phyloP scores from a whole-genome alignment of 2,888 invertebrate species.

The Dione juno region DNA sequence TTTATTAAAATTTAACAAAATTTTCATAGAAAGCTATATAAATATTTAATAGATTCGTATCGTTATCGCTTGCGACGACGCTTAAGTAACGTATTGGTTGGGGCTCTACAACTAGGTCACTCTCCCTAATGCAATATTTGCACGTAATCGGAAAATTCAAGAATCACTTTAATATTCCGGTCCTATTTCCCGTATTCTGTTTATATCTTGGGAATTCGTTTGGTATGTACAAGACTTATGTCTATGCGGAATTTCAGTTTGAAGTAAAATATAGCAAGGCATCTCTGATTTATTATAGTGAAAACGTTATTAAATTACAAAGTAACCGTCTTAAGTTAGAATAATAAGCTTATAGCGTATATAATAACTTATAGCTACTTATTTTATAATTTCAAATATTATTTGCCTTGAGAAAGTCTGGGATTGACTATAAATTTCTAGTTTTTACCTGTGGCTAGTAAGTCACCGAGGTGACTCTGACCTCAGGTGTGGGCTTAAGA shows the following conservation, averaged over 20 bases:
- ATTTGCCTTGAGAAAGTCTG: too few relatives aligned
- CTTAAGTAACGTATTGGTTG: constrained; percentile 6
- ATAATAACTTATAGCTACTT: too few relatives aligned
- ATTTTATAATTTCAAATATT: too few relatives aligned
- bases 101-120: constrained; percentile 19
- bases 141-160: constrained; percentile 34
- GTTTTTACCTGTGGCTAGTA: too few relatives aligned
- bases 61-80: constrained; percentile 1
- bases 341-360: too few relatives aligned
- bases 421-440: too few relatives aligned
- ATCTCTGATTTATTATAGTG: neutral
- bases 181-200: constrained; percentile 32
- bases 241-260: neutral
- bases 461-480: too few relatives aligned
- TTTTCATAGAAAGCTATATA: neutral
- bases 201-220: constrained; percentile 33
- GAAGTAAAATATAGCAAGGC: neutral
- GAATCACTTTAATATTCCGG: constrained; percentile 36
- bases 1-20: too few relatives aligned
- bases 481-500: too few relatives aligned
- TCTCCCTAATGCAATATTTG: constrained; percentile 33
- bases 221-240: neutral
- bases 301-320: too few relatives aligned
- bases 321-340: too few relatives aligned
- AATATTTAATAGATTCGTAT: constrained; percentile 3